These are phyloP conservation scores for Abrostola tripartita DNA, from an alignment of 2,888 invertebrate genomes.

Conservation along the genomic window DNA sequence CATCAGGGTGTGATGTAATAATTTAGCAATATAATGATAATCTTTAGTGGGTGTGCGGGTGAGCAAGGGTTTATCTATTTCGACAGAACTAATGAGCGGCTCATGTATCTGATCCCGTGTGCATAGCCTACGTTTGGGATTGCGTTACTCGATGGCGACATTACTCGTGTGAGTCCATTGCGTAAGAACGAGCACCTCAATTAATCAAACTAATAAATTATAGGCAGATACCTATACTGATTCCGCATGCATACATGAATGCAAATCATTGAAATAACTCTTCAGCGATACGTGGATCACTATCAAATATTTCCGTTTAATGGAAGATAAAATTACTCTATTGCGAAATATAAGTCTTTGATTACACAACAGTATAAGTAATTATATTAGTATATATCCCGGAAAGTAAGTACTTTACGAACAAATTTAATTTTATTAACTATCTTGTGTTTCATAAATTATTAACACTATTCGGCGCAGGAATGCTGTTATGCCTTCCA, in stretches of 20 bases:
- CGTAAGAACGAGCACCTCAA: conserved; percentile 43
- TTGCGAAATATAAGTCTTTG: conserved; percentile 17
- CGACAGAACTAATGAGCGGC: conserved; percentile 56
- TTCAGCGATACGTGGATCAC: background rate
- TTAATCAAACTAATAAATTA: conserved; percentile 50
- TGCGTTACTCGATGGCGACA: conserved; percentile 58
- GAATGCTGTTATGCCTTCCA: conserved; percentile 79
- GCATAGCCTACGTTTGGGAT: conserved; percentile 54
- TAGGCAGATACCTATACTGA: conserved; percentile 13
- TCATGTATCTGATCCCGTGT: conserved; percentile 58
- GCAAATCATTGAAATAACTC: conserved; percentile 11
- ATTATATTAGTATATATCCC: conserved; percentile 18
- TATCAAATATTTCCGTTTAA: background rate
- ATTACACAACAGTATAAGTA: conserved; percentile 21
- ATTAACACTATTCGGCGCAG: conserved; percentile 66
- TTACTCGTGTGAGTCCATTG: conserved; percentile 39
- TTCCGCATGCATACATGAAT: conserved; percentile 16
- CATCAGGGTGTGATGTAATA: conserved; percentile 26
- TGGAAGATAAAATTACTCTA: background rate
- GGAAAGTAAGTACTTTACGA: conserved; percentile 31
- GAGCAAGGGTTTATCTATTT: conserved; percentile 53
- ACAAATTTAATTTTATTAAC: conserved; percentile 53
- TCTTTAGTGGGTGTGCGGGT: conserved; percentile 30
- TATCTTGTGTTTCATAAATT: conserved; percentile 63
- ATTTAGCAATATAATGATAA: conserved; percentile 50